Percentiles rank a stretch among this genome's conserved stretches.
Conservation (phyloP, 2,888 invertebrate genomes). For the Sepiola atlantica region DNA sequence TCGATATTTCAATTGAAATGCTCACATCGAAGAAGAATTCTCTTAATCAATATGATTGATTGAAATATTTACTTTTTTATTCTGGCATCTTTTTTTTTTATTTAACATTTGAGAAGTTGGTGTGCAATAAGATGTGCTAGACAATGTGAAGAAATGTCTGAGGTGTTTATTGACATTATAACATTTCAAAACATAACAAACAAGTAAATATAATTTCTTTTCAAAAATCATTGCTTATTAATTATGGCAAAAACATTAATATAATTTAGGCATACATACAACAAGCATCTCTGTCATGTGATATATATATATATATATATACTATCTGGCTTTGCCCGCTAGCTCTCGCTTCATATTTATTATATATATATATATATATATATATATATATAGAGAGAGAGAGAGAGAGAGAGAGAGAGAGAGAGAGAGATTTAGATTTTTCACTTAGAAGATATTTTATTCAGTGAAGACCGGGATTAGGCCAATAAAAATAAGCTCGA, state of each 20-base stretch:
- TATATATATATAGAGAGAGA: no score
- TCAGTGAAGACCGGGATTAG: no score
- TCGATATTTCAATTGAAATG: slow-evolving; percentile 21
- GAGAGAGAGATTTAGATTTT: no score
- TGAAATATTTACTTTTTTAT: not conserved
- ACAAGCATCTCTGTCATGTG: no score
- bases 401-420: no score
- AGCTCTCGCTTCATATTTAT: no score
- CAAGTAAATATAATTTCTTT: not conserved
- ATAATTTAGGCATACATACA: not conserved
- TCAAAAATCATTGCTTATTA: not conserved
- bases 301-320: not conserved
- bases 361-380: no score
- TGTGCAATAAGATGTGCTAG: not conserved
- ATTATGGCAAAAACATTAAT: not conserved
- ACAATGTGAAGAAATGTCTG: not conserved
- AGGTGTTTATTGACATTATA: not conserved
- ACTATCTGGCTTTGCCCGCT: no score
- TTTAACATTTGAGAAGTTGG: not conserved
- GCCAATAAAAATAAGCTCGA: no score
- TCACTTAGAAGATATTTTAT: no score
- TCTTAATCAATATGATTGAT: slow-evolving; percentile 14
- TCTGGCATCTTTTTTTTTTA: not conserved
- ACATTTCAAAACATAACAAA: not conserved
- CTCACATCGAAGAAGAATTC: not conserved